phyloP scores from a whole-genome alignment of 1,140 invertebrate species.

The Aplysia californica region DNA sequence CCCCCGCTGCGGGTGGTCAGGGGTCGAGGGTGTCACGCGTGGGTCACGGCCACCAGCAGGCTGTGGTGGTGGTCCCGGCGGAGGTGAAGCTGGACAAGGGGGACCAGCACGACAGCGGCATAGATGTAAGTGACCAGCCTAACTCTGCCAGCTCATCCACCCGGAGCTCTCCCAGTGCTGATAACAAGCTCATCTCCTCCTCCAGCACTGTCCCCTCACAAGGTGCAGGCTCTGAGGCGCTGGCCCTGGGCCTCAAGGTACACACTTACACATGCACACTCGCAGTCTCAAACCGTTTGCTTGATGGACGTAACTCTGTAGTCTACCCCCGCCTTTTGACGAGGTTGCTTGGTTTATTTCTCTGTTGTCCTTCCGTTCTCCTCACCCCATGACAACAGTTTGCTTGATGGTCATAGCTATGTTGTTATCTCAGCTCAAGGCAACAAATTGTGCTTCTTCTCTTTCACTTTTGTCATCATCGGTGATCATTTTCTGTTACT shows the following conservation, averaged over 20 bases:
- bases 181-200: conserved; percentile 56
- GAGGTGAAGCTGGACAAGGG: conserved; percentile 60
- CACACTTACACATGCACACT: background rate
- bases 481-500: too few species aligned
- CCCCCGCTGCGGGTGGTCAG: too few species aligned
- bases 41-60: background rate
- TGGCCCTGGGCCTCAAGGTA: conserved; percentile 18
- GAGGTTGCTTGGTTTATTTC: background rate
- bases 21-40: too few species aligned
- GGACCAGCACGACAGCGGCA: conserved; percentile 71
- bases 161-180: conserved; percentile 69
- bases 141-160: conserved; percentile 69
- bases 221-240: background rate
- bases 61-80: conserved; percentile 26
- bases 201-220: background rate
- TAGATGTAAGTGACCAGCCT: conserved; percentile 70
- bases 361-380: background rate
- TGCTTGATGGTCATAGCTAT: too few species aligned
- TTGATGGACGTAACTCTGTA: background rate
- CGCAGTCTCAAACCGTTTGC: background rate
- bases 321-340: too few species aligned
- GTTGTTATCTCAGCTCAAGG: too few species aligned
- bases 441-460: too few species aligned
- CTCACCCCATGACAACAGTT: too few species aligned
- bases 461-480: too few species aligned